Base-by-base conservation (phyloP, 2,888 invertebrate genomes). In the Drosophila flavopinicola region DNA sequence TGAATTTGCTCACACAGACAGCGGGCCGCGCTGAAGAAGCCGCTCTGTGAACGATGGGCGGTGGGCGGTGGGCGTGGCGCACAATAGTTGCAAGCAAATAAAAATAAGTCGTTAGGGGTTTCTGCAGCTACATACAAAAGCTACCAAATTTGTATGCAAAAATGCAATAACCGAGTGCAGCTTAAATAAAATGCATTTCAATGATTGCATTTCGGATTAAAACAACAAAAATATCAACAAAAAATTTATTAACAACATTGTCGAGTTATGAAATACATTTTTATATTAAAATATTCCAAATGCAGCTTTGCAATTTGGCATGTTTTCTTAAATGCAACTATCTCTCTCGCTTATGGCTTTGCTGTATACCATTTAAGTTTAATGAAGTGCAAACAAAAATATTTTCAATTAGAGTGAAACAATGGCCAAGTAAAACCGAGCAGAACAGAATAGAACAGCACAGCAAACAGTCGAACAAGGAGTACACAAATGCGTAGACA, bases 121-220 rank as follows among this genome's bases (percentile, higher is more conserved):
- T 65, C 30, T 20, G 11, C 17, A 30, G 53, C 37, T 1, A 45
- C 47, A 52, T 23, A 66, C 64, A 74, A 66, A 66, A 67, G 66
- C 64, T 51, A 32, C 58, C 58, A 85, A 85, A 82, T 71, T 80
- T 80, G 78, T 75, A 87, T 82, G 80, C 80, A 85, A 85, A 80
- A 82, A 75, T 82, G 64, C 85, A 87, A 80, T 87, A 87, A 74
- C 57, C 85, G 75, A 80, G 58, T 71, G 60, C 72, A 85, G 80
- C 85, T 80, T 87, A 87, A 80, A 86, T 85, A 80, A 82, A 82
- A 87, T 87, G 68, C 87, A 87, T 82, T 82, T 87, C 82, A 75
- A 78, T 82, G 78, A 87, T 87, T 87, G 87, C 85, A 82, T 85
- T 87, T 78, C 58, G 87, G 87, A 85, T 87, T 82, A 69, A 69